Base-by-base conservation (phyloP, 2,888 invertebrate genomes). In the Harpalus rufipes region DNA sequence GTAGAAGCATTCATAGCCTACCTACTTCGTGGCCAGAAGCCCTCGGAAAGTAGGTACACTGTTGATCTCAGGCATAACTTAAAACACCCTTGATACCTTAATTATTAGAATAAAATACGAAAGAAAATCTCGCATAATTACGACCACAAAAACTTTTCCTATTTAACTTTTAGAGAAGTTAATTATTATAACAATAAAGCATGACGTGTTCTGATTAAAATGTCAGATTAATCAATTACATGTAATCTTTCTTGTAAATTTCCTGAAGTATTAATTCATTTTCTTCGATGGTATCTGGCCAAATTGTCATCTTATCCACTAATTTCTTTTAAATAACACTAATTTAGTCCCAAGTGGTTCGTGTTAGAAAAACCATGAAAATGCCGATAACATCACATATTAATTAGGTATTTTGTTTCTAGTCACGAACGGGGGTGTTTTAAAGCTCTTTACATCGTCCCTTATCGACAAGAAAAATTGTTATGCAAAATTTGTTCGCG, bases 391-490 rank as follows among this genome's bases (percentile, higher is more conserved):
- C 12, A 83, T 83, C 83, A 61, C 32, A 59, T 61, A 83, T 44
- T 83, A 61, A 83, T 83, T 83, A 74, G 72, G 83, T 83, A 83
- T 83, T 83, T 83, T 83, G 83, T 76, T 59, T 61, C 10, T 39
- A 14, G 83, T 74, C 83, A 83, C 83, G 83, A 83, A 58, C 32
- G 32, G 16, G 39, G 56, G 56, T 72, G 39, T 74, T 44, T 58
- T 68, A 51, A 81, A 32, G 72, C 58, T 14, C 68, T 83, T 82
- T 82, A 59, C 56, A 58, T 12, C 61, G 56, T 21, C 1, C 41
- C 74, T 83, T 76, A 83, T 74, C 74, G 21, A 16, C 68, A 14
- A 72, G 82, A 82, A 72, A 82, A 68, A 82, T 82, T 82, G 58
- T 74, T 58, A 72, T 82, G 82, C 74, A 72, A 61, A 83, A 83